These are phyloP conservation scores for Siniperca scherzeri DNA, from an alignment of 2,797 vertebrate genomes.

Conservation along the genomic window DNA sequence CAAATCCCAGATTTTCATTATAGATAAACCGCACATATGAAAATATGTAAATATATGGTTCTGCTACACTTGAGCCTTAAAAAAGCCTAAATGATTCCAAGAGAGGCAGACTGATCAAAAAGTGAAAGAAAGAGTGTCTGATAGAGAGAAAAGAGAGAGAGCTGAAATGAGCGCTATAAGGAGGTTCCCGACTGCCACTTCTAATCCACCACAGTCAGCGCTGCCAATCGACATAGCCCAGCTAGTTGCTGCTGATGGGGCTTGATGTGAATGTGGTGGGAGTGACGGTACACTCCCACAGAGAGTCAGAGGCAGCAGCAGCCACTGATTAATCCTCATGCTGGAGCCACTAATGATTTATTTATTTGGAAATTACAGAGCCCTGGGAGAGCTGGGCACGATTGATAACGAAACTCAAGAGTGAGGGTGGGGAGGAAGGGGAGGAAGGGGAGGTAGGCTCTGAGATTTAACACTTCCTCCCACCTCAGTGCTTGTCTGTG, in stretches of 20 bases:
- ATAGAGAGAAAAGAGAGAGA: constrained; percentile 32
- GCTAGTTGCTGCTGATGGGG: constrained; percentile 61
- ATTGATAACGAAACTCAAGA: constrained; percentile 75
- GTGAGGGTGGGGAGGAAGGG: constrained; percentile 19
- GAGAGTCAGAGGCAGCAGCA: constrained; percentile 62
- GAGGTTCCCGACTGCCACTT: constrained; percentile 53
- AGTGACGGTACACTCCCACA: constrained; percentile 66
- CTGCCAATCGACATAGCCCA: constrained; percentile 48
- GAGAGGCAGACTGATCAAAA: constrained; percentile 22
- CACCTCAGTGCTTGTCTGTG: constrained; percentile 40
- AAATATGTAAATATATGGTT: constrained; percentile 35
- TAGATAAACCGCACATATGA: constrained; percentile 40
- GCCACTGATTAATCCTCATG: constrained; percentile 78
- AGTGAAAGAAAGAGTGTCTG: constrained; percentile 23
- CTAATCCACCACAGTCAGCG: constrained; percentile 52
- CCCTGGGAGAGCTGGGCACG: constrained; percentile 72
- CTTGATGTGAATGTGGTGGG: constrained; percentile 76
- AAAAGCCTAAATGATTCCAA: constrained; percentile 29
- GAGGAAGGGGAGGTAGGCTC: constrained; percentile 4
- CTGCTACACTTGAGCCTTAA: constrained; percentile 20
- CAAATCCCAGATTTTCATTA: constrained; percentile 60
- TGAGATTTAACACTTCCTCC: constrained; percentile 49
- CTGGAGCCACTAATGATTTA: constrained; percentile 80
- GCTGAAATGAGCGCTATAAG: constrained; percentile 44
- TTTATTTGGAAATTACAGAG: constrained; percentile 83